Evolutionary conservation across 1,140 invertebrate species (phyloP), one percentile per base, ranked within the genome.

Genomic region (Tetraneura akinire): DNA sequence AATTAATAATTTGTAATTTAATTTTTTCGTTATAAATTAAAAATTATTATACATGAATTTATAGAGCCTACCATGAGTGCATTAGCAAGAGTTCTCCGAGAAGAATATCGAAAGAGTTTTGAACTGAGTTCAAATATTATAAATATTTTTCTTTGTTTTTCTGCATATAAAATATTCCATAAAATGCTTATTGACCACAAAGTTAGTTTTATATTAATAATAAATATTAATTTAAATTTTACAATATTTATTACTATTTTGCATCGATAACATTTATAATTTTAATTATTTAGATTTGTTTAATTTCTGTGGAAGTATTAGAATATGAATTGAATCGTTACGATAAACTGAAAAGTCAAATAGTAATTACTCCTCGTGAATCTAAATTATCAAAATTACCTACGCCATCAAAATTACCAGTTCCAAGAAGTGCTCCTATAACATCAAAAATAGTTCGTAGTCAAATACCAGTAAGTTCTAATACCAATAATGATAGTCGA

Each of bases 81-180:
- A 68, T 87, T 99, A 80, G 94, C 96, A 8, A 89, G 98, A 85
- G 96, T 99, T 37, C 86, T 99, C 53, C 89, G 97, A 83, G 98
- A 99, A 88, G 97, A 99, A 87, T 98, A 96, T 92, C 94, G 93
- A 87, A 92, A 94, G 84, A 98, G 95, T 85, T 92, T 98, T 83
- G 96, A 98, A 86, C 86, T 99, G 42, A 96, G 95, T 80, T 98
- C 94, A 83, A 98, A 98, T 86, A 96, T 99, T 84, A 92, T 98
- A 81, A 96, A 96, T 85, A 94, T 96, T 82, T 99, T 99, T 87
- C 96, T 97, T 85, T 98, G 95, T 85, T 97, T 99, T 86, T 98
- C 97, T 14, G 94, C 93, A n/a, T 99, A 97, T 85, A 92, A 92
- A 82, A 91, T 96, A 84, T 99, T 99, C 87, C 97, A 99, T 86